phyloP scores from a whole-genome alignment of 2,113 vertebrate genomes.

The Bombycilla garrulus region DNA sequence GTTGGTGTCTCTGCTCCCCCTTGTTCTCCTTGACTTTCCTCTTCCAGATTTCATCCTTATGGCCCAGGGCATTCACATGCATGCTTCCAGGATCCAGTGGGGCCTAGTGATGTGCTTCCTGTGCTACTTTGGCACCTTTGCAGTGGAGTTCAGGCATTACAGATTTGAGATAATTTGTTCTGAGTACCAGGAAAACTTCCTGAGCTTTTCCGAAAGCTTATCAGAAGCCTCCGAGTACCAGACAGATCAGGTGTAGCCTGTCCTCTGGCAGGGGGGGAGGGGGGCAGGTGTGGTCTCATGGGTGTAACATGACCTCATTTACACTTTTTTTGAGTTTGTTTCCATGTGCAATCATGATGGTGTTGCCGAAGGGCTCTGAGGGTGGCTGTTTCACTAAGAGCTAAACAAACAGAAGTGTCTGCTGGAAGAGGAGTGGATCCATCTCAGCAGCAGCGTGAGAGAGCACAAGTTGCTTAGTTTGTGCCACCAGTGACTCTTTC shows the following conservation, averaged over 20 bases:
- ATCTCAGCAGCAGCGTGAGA: not conserved
- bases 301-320: constrained; percentile 38
- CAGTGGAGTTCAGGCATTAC: constrained; percentile 89
- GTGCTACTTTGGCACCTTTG: constrained; percentile 84
- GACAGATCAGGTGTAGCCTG: constrained; percentile 78
- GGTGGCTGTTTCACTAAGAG: not conserved
- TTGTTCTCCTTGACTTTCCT: constrained; percentile 73
- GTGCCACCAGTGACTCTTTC: not conserved
- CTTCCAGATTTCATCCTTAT: constrained; percentile 81
- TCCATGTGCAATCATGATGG: not conserved
- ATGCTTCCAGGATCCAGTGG: constrained; percentile 87
- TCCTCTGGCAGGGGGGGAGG: not conserved
- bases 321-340: constrained; percentile 28
- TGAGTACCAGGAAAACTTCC: constrained; percentile 76
- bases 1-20: not conserved
- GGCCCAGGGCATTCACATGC: constrained; percentile 76
- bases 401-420: not conserved
- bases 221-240: constrained; percentile 78
- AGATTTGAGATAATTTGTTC: constrained; percentile 80
- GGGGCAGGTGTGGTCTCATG: constrained; percentile 10
- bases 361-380: constrained; percentile 22
- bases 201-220: constrained; percentile 75
- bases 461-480: not conserved
- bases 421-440: not conserved
- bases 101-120: constrained; percentile 88